These are phyloP conservation scores for Columba janthina DNA, from an alignment of 2,113 vertebrate species.

Conservation along the genomic window DNA sequence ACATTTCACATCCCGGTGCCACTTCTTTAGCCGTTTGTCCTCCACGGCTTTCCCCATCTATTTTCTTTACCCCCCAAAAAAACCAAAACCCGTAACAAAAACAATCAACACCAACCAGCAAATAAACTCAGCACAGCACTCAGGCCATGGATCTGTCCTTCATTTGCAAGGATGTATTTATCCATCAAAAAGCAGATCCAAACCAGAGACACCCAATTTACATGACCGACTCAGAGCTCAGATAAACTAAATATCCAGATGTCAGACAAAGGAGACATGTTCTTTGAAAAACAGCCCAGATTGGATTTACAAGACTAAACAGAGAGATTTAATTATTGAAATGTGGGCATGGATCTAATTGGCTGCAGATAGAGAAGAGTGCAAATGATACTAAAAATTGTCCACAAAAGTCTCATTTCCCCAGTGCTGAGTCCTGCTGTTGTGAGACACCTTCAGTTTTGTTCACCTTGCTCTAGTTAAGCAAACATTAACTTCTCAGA, in stretches of 20 bases:
- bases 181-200: neutral
- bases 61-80: neutral
- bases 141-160: neutral
- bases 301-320: neutral
- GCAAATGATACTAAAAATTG: neutral
- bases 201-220: slow-evolving; percentile 18
- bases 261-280: neutral
- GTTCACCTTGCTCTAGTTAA: neutral
- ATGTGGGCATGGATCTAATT: neutral
- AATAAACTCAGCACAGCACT: neutral
- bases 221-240: neutral
- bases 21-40: neutral
- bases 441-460: neutral
- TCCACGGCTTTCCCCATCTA: neutral
- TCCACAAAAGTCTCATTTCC: neutral
- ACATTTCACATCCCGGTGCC: neutral
- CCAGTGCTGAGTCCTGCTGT: neutral
- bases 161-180: neutral
- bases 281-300: neutral
- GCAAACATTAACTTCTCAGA: neutral
- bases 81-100: neutral
- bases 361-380: neutral
- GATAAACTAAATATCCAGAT: neutral
- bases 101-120: neutral
- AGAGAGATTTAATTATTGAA: neutral